These are phyloP conservation scores for Eutrigla gurnardus DNA, from an alignment of 2,797 vertebrate species.

Conservation along the genomic window DNA sequence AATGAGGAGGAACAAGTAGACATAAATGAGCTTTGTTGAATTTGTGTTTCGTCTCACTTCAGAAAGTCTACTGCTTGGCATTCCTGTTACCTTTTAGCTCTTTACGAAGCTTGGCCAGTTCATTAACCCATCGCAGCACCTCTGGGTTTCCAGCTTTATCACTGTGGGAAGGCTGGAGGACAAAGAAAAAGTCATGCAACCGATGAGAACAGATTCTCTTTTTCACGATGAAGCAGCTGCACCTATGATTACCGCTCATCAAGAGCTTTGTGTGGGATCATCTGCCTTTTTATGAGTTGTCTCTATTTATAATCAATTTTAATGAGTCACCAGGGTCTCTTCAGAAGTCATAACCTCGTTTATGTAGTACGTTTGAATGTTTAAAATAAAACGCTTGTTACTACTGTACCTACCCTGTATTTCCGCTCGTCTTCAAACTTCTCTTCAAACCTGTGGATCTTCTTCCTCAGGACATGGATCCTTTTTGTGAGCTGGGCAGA, in stretches of 20 bases:
- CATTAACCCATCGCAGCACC: conserved; percentile 95
- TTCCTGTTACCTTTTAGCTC: conserved; percentile 92
- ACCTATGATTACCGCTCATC: neutral
- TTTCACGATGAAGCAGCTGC: conserved; percentile 5
- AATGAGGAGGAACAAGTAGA: neutral
- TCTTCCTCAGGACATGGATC: conserved; percentile 96
- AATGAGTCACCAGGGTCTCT: neutral
- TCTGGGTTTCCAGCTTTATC: conserved; percentile 96
- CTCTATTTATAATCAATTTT: neutral
- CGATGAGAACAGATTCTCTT: conserved; percentile 4
- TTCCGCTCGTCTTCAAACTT: conserved; percentile 96
- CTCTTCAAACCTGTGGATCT: conserved; percentile 96
- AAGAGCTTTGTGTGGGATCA: neutral
- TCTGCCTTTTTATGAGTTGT: neutral
- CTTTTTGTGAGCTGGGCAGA: conserved; percentile 93
- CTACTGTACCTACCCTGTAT: conserved; percentile 88
- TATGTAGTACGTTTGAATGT: neutral
- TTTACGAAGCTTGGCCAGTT: conserved; percentile 93
- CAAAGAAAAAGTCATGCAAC: neutral
- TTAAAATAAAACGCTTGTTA: neutral
- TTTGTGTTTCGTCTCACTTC: neutral
- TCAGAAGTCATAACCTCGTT: neutral
- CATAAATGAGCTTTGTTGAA: neutral
- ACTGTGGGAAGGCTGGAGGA: conserved; percentile 91
- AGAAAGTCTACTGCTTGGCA: rapidly evolving